Conservation (phyloP, 2,888 invertebrate species). For the Hemithea aestivaria region DNA sequence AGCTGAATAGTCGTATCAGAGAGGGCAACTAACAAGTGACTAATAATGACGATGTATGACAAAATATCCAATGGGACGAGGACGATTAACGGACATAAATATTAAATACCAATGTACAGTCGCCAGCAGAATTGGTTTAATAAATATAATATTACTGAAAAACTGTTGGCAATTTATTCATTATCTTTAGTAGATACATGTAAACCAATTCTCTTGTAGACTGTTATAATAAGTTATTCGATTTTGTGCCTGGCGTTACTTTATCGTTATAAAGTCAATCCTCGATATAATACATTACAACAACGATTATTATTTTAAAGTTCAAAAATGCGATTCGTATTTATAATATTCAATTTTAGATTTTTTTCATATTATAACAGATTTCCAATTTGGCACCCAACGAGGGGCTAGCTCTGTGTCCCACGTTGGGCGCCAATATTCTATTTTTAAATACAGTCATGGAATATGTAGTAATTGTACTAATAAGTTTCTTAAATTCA, state of each 20-base stretch:
- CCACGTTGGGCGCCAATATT: background rate
- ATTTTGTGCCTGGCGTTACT: constrained; percentile 44
- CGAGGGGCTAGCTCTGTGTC: constrained; percentile 4
- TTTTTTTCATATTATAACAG: background rate
- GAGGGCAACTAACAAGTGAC: constrained; percentile 45
- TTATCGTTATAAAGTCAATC: constrained; percentile 10
- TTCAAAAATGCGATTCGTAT: too few species aligned
- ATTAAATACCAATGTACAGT: constrained; percentile 33
- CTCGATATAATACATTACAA: constrained; percentile 16
- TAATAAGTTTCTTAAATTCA: too few species aligned
- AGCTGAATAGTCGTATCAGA: constrained; percentile 40
- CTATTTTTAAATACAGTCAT: background rate
- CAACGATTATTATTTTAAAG: too few species aligned
- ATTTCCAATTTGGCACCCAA: constrained; percentile 19
- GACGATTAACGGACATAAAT: constrained; percentile 44
- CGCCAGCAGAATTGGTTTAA: constrained; percentile 40
- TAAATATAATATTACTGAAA: constrained; percentile 16
- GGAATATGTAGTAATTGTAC: background rate
- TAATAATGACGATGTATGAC: constrained; percentile 50
- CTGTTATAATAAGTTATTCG: constrained; percentile 33
- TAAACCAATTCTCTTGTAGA: constrained; percentile 48
- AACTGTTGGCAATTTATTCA: constrained; percentile 15
- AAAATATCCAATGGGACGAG: constrained; percentile 44
- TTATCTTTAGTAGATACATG: constrained; percentile 24
- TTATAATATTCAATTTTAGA: background rate